Evolutionary conservation across 2,113 vertebrate species (phyloP).

Genomic region (Mastomys natalensis): DNA sequence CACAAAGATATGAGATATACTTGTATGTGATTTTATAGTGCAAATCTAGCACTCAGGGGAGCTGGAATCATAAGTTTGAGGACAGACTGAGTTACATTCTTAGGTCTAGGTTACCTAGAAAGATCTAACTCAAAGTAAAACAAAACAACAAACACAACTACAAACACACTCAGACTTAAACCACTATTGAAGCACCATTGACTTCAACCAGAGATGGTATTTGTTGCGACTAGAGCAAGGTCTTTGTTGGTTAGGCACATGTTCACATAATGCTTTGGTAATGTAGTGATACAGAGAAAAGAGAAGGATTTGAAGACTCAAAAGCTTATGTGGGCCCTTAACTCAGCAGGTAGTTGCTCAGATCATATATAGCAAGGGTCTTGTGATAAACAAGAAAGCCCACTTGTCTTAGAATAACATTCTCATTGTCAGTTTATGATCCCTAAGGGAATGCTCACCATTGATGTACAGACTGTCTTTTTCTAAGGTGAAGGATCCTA

Average conservation of each 20-base stretch:
- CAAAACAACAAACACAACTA: not conserved
- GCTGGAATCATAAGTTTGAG: not conserved
- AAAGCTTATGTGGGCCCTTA: not conserved
- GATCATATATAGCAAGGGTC: too few species aligned
- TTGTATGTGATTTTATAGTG: not conserved
- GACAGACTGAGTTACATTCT: not conserved
- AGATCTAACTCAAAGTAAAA: not conserved
- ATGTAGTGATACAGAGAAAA: not conserved
- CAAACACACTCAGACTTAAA: not conserved
- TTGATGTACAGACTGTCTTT: constrained; percentile 56
- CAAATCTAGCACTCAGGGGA: not conserved
- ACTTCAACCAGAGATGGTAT: not conserved
- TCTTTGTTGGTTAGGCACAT: not conserved
- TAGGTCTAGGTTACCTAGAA: not conserved
- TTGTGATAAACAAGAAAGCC: not conserved
- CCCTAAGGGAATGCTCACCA: constrained; percentile 44
- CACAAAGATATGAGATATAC: not conserved
- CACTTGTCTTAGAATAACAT: not conserved
- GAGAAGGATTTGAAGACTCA: not conserved
- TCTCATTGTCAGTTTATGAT: not conserved
- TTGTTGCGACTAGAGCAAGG: not conserved
- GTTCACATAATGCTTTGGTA: not conserved
- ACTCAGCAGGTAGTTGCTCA: not conserved
- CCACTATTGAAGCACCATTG: not conserved
- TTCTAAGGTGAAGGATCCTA: constrained; percentile 53